Conservation (phyloP, 2,888 invertebrate genomes). For the Synanthedon tipuliformis region DNA sequence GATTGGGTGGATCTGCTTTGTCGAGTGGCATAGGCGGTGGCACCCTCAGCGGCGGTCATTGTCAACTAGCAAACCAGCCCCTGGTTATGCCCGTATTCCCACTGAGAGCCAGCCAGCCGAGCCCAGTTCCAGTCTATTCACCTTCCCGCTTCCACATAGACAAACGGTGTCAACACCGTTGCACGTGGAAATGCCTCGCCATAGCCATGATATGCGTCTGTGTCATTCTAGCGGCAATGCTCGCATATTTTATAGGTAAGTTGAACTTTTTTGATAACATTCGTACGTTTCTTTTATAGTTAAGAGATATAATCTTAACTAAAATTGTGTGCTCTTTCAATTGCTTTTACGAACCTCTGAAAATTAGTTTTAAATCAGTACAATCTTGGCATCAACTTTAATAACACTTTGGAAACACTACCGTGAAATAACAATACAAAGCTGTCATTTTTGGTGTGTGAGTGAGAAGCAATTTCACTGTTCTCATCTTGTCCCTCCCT, state of each 20-base stretch:
- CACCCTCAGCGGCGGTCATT: conserved; percentile 74
- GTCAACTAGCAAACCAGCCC: conserved; percentile 78
- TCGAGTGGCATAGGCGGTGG: conserved; percentile 72
- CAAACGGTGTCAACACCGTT: conserved; percentile 92
- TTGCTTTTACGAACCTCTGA: no score
- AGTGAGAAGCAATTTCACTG: no score
- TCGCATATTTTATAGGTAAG: conserved; percentile 96
- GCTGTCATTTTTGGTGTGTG: no score
- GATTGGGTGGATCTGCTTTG: conserved; percentile 68
- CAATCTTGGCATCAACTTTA: no score
- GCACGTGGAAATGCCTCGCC: conserved; percentile 97
- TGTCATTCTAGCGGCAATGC: conserved; percentile 91
- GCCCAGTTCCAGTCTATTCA: conserved; percentile 80
- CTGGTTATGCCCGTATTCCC: conserved; percentile 92
- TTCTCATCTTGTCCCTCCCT: no score
- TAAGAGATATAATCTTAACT: no score
- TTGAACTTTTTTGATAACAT: conserved; percentile 7
- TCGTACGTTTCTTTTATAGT: no score
- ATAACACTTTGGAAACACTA: no score
- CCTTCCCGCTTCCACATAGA: conserved; percentile 95
- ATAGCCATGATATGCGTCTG: conserved; percentile 92
- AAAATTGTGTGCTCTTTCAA: no score
- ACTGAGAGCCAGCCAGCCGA: conserved; percentile 84
- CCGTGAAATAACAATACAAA: no score
- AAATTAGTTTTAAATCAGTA: no score